Evolutionary conservation across 2,113 vertebrate species (phyloP), one percentile per base, ranked within the genome.

Genomic region (Onychostoma macrolepis): DNA sequence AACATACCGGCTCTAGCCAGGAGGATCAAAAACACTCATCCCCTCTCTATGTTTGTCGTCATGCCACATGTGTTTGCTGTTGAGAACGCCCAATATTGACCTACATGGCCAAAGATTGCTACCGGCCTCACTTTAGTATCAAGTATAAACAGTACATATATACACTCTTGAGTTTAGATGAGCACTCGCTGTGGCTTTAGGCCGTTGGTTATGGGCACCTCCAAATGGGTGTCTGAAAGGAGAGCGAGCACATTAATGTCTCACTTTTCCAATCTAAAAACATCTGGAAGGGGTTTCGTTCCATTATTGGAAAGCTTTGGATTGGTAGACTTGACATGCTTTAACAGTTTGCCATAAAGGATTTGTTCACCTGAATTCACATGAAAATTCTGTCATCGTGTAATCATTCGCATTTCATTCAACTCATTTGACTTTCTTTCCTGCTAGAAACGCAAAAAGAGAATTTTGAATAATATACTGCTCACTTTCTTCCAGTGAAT

Each of bases 81-180:
- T 61, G 77, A 50, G 43, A 69, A 77, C 48, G 50, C 82, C 91
- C 91, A 93, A 91, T 92, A 92, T 94, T 94, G 92, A 92, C 88
- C 83, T 86, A 90, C 89, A 91, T 71, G 75, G 65, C 28, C 65
- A 63, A 89, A 84, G 67, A 83, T 83, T 86, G 84, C 83, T 61
- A 82, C 38, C 24, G 65, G 48, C 87, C 53, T 86, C 30, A 10
- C 41, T 56, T 67, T 72, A 88, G 83, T 90, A 24, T 41, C 72
- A 33, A 84, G 48, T 81, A 72, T 84, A 84, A 74, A 84, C 82
- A 84, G 82, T 72, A 38, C 45, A 72, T 72, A 84, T 84, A 74
- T 74, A 84, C 69, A 84, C 48, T 13, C 82, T 53, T 45, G 45
- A 84, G 82, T 53, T 72, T 36, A 53, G 26, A 53, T 65, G 63